Conservation (phyloP, 2,113 vertebrate genomes). For the Indicator indicator region DNA sequence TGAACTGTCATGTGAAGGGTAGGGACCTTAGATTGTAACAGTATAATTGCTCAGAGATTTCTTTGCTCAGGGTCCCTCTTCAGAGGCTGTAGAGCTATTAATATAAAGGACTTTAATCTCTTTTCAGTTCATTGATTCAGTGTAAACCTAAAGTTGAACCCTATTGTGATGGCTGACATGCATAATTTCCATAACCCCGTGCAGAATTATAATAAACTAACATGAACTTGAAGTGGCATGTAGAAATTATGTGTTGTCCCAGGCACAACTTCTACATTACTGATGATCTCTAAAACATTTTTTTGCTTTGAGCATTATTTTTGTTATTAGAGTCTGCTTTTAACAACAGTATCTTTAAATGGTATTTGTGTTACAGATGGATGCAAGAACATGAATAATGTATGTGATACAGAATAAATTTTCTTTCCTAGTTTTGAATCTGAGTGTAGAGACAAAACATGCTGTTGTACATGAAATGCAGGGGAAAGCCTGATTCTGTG, state of each 20-base stretch:
- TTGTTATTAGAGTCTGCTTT: background rate
- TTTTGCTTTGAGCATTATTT: background rate
- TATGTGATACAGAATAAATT: background rate
- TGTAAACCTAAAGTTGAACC: background rate
- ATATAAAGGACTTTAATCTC: background rate
- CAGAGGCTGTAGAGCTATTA: background rate
- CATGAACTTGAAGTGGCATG: background rate
- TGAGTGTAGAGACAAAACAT: background rate
- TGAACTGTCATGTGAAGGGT: accelerated
- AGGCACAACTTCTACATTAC: background rate
- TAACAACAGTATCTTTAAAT: background rate
- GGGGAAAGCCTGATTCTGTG: background rate
- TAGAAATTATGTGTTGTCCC: background rate
- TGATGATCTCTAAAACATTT: background rate
- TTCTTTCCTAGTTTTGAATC: background rate
- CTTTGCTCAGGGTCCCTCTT: background rate
- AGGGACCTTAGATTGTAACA: background rate
- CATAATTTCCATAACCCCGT: background rate
- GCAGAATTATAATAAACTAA: background rate
- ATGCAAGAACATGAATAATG: background rate
- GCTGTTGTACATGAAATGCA: background rate
- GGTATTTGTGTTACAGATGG: background rate
- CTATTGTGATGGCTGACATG: background rate
- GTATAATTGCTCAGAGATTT: background rate
- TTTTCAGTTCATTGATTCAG: background rate